Evolutionary conservation across 2,888 invertebrate genomes (phyloP), one percentile per base, ranked within the genome.

Genomic region (Caenorhabditis sinica): DNA sequence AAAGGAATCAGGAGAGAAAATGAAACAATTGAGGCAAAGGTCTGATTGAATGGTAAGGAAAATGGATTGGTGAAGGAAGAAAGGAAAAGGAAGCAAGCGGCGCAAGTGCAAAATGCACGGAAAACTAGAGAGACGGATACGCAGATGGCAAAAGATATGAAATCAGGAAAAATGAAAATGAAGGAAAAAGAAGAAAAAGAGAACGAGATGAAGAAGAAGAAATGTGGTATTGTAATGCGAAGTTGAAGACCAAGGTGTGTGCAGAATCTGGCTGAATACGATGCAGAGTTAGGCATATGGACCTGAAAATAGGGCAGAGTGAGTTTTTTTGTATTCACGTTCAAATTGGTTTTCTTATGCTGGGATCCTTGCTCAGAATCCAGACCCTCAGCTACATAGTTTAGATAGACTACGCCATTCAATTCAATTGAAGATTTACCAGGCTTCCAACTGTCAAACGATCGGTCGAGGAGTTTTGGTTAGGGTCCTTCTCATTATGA

Each of bases 81-180:
- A 13, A 9, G 15, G 20, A 28, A 28, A 15, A 56, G 25, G 36
- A 40, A 63, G 23, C 36, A 36, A 69, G 43, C 36, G 36, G 33
- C 20, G 40, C 25, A 33, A 45, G 58, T 40, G 75, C 53, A 66
- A 40, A 66, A 53, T 72, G 80, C 61, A 72, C 56, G 58, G 66
- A 65, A 60, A 71, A 65, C 66, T 28, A 56, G 71, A 23, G 61
- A 28, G 20, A 30, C 25, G 53, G 82, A 82, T 75, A 74, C 75
- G 75, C 82, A 71, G 65, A 66, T 71, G 45, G 68, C 71, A 58
- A 60, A 49, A 76, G 75, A 69, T 75, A 75, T 75, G 75, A 49
- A 33, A 71, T 45, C 40, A 5, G 30, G 30, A 45, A 30, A 68
- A 43, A 43, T 30, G 56, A 53, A 49, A 60, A 25, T 49, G 72